Evolutionary conservation across 23 tunicate species (phyloP), one percentile per base, ranked within the genome.

Genomic region (Oikopleura vanhoeffeni): DNA sequence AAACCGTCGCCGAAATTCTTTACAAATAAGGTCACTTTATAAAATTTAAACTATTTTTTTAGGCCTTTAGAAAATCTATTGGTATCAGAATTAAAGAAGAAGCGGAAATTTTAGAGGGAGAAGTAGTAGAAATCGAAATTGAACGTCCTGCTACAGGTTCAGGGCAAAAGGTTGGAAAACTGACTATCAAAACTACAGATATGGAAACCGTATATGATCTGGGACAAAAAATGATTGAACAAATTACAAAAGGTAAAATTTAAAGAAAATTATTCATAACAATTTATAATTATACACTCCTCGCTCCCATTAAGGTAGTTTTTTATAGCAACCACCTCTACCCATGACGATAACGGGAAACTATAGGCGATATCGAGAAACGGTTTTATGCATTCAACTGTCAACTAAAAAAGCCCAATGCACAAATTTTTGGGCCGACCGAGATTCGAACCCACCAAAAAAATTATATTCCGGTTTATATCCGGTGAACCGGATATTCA

Each of bases 71-170:
- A 64, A 93, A 93, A 84, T 84, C 98, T 0, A 93, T 93, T 85
- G 98, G 98, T 0, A 94, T 93, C 4, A 87, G 98, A 24, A 93
- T 93, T 30, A 93, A 93, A 76, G 98, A 93, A 83, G 98, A 93
- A 90, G 90, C 91, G 36, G 98, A 93, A 83, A 89, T 93, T 90
- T 88, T 93, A 36, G 98, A 93, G 88, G 98, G 98, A 41, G 98
- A 93, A 76, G 98, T 93, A 33, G 98, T 93, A 0, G 98, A 93
- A 88, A 93, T 93, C 39, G 77, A 88, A 76, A 93, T 93, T n/a
- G 98, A 93, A 86, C 42, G 98, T 83, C 98, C 98, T 0, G 98
- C 98, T 1, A 93, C 98, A 41, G 98, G 98, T 40, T 86, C 98
- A n/a, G 98, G 98, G 76, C 89, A 91, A 8, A 93, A 93, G 76